phyloP scores from a whole-genome alignment of 2,797 vertebrate species.

The Lindbergichthys nudifrons region DNA sequence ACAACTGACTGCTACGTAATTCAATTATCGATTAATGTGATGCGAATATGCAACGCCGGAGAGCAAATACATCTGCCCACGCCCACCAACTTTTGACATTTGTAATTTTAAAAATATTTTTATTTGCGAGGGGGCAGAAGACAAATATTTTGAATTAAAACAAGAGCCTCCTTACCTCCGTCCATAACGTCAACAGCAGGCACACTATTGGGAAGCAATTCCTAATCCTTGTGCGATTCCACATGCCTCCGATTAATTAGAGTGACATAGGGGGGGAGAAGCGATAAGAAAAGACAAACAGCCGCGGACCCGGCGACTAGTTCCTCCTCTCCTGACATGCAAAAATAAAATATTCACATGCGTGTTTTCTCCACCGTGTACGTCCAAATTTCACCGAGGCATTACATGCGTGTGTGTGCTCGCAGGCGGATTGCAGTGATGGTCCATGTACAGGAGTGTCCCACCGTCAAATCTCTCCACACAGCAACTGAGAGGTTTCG shows the following conservation, averaged over 20 bases:
- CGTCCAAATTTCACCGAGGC: slow-evolving; percentile 71
- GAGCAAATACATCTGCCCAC: slow-evolving; percentile 62
- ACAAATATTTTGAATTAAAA: background rate
- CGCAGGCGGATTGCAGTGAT: slow-evolving; percentile 73
- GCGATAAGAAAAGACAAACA: slow-evolving; percentile 78
- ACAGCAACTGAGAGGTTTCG: slow-evolving; percentile 83
- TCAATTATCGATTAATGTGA: slow-evolving; percentile 79
- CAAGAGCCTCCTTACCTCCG: slow-evolving; percentile 83
- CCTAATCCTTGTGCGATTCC: slow-evolving; percentile 85
- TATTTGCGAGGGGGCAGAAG: slow-evolving; percentile 2
- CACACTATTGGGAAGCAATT: slow-evolving; percentile 83
- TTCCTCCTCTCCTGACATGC: slow-evolving; percentile 86
- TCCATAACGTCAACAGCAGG: slow-evolving; percentile 90
- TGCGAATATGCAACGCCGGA: slow-evolving; percentile 47
- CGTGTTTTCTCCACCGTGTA: slow-evolving; percentile 63
- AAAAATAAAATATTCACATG: slow-evolving; percentile 72
- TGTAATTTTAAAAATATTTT: slow-evolving; percentile 36
- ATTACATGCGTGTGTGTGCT: slow-evolving; percentile 57
- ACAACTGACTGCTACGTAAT: slow-evolving; percentile 75
- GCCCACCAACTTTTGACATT: slow-evolving; percentile 82
- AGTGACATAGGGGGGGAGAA: slow-evolving; percentile 70
- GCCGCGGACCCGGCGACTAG: slow-evolving; percentile 84
- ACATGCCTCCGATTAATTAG: slow-evolving; percentile 90
- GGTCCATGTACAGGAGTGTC: slow-evolving; percentile 78
- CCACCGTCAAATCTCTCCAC: slow-evolving; percentile 87